A percentile compares a stretch with the other conserved stretches of the same genome.
These are phyloP conservation scores for Aphidius ervi DNA, from an alignment of 1,140 invertebrate genomes.

Conservation along the genomic window DNA sequence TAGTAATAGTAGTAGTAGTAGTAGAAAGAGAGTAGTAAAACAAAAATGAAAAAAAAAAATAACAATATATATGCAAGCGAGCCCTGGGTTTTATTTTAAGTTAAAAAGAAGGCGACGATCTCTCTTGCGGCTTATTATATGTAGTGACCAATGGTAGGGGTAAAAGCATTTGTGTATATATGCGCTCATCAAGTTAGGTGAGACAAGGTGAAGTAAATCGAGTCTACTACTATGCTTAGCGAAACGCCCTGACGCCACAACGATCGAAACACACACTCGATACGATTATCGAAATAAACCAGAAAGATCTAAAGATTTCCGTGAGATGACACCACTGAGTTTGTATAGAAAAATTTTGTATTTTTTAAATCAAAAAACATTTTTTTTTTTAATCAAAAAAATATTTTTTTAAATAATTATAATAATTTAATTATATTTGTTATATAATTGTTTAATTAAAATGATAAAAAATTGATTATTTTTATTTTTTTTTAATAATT, in stretches of 20 bases:
- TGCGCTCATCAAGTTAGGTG: slow-evolving; percentile 34
- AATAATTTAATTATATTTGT: too few relatives aligned
- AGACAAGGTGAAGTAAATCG: slow-evolving; percentile 42
- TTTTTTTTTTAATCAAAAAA: too few relatives aligned
- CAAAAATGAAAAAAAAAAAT: background rate
- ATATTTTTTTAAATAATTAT: too few relatives aligned
- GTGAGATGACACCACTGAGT: slow-evolving; percentile 50
- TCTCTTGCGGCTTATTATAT: background rate
- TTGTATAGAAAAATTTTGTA: slow-evolving; percentile 15
- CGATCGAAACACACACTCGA: too few relatives aligned
- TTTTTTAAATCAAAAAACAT: too few relatives aligned
- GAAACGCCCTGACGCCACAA: slow-evolving; percentile 28
- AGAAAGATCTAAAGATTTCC: slow-evolving; percentile 41
- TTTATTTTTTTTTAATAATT: too few relatives aligned
- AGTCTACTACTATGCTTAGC: slow-evolving; percentile 31
- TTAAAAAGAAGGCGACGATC: slow-evolving; percentile 1
- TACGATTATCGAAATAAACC: background rate
- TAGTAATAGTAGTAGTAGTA: background rate
- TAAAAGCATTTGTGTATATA: background rate
- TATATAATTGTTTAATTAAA: too few relatives aligned
- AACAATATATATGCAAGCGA: background rate
- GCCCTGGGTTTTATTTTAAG: background rate
- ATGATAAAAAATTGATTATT: too few relatives aligned
- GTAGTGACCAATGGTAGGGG: slow-evolving; percentile 10
- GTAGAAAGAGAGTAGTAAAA: background rate